Base-by-base conservation (phyloP, 2,113 vertebrate species). In the Atractosteus spatula region DNA sequence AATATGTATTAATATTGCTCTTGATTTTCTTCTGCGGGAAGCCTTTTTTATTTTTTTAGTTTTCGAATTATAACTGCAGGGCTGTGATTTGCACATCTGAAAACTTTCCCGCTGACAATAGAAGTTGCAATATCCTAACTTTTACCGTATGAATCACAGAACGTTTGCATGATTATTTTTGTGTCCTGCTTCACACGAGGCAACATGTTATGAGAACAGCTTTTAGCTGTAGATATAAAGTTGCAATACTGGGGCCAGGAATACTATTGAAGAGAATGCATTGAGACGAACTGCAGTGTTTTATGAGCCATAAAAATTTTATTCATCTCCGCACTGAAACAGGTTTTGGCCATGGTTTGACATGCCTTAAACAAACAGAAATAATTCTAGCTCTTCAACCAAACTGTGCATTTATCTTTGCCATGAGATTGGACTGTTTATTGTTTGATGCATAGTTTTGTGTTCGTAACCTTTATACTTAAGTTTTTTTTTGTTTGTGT, bases 271-370 rank as follows among this genome's bases (percentile, higher is more conserved):
- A 90, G 87, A 92, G 89, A 92, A 89, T 80, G 86, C 84, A 84
- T 87, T 87, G 91, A 94, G 93, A 96, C 93, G 92, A 95, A 96
- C 94, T 86, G 82, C 92, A 91, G 92, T 95, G 93, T 96, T 98
- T 98, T 97, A 98, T 94, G 96, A 97, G 94, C 94, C 94, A 97
- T 98, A 96, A 97, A 97, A 96, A 92, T 96, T 98, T 96, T 96
- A 98, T 97, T 97, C 95, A 95, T 97, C 94, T 92, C 93, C 94
- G 94, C 93, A 92, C 92, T 62, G 84, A 96, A 93, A 95, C 94
- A 94, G 94, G 94, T 94, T 96, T 95, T 94, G 93, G 94, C 94
- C 94, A 94, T 74, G 88, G 96, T 93, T 95, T 94, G 92, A 95
- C 93, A 90, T 92, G 92, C 94, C 96, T 97, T 96, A 97, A 97